A percentile compares a stretch with the other conserved stretches of the same genome.
These are phyloP conservation scores for Saxidomus purpurata DNA, from an alignment of 1,140 invertebrate genomes.

Conservation along the genomic window DNA sequence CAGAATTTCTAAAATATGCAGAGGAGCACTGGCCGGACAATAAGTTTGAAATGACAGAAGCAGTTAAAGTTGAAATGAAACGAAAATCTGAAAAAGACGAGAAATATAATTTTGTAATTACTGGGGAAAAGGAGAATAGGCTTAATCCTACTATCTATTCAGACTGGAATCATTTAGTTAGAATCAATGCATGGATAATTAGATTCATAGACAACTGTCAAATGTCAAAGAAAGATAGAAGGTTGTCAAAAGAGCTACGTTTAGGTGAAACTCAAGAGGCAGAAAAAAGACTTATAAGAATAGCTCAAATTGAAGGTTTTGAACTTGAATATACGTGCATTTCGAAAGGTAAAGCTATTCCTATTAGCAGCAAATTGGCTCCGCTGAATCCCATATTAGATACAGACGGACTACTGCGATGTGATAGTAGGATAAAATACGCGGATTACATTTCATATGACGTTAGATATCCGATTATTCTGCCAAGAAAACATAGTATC, in stretches of 20 bases:
- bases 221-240: not conserved
- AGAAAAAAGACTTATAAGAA: not conserved
- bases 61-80: not conserved
- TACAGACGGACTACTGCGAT: not conserved
- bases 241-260: not conserved
- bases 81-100: not conserved
- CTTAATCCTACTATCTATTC: not conserved
- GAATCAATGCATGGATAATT: not conserved
- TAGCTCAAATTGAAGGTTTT: constrained; percentile 9
- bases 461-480: constrained; percentile 39
- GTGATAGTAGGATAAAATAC: constrained; percentile 3
- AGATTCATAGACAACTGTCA: constrained; percentile 35
- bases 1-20: not conserved
- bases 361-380: constrained; percentile 15
- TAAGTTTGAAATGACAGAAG: not conserved
- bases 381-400: constrained; percentile 34
- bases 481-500: constrained; percentile 40
- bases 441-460: constrained; percentile 29
- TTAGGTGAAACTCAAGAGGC: not conserved
- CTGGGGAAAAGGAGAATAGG: not conserved
- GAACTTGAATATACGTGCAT: not conserved
- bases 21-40: not conserved
- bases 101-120: not conserved
- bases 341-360: not conserved
- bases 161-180: not conserved